Conservation (phyloP, 2,113 vertebrate genomes). For the Myrmecophaga tridactyla region DNA sequence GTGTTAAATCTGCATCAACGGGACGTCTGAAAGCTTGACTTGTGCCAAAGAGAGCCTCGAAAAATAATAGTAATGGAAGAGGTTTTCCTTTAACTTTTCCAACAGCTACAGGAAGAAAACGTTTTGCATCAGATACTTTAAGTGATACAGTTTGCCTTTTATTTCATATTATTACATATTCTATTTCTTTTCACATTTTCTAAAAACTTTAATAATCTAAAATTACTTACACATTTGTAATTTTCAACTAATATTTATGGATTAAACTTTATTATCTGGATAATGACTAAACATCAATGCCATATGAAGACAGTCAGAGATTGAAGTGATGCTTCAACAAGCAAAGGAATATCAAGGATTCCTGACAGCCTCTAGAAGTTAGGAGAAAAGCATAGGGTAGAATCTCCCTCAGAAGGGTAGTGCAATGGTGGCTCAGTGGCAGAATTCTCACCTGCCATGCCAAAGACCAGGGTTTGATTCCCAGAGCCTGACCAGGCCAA, state of each 20-base stretch:
- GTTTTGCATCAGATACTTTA: constrained; percentile 27
- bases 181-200: constrained; percentile 16
- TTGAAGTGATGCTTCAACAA: background rate
- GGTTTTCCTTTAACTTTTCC: constrained; percentile 67
- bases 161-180: constrained; percentile 25
- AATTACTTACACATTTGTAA: background rate
- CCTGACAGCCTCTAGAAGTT: too few relatives aligned
- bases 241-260: constrained; percentile 1
- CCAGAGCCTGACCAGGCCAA: too few relatives aligned
- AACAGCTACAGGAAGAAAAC: constrained; percentile 76
- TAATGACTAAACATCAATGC: background rate
- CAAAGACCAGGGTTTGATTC: too few relatives aligned
- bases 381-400: too few relatives aligned
- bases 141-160: constrained; percentile 1
- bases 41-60: constrained; percentile 82
- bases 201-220: constrained; percentile 19
- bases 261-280: constrained; percentile 19
- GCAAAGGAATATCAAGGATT: background rate
- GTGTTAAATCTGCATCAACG: constrained; percentile 77
- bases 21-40: constrained; percentile 61
- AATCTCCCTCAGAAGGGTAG: too few relatives aligned
- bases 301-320: background rate
- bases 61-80: constrained; percentile 84
- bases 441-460: too few relatives aligned
- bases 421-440: too few relatives aligned